Evolutionary conservation across 2,888 invertebrate species (phyloP), one percentile per base, ranked within the genome.

Genomic region (Heliconius ethilla): DNA sequence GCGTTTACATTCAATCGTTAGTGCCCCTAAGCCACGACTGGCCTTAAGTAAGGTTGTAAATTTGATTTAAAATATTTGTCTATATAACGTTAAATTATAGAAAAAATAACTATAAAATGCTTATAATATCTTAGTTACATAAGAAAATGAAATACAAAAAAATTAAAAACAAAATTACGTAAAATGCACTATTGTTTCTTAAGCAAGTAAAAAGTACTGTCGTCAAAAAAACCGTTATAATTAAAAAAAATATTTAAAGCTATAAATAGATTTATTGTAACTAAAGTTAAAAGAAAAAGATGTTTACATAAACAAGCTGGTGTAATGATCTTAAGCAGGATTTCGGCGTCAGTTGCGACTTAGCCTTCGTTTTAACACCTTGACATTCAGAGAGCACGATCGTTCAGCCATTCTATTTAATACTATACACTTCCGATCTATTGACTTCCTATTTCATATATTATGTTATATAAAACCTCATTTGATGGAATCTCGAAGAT

Each of bases 341-440:
- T 84, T 83, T 83, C 77, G 83, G 83, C 66, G 79, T 79, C 78
- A 75, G 66, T 78, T 82, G 81, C 80, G 78, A 78, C 80, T 80
- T 80, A 84, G 83, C 87, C 88, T 92, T 90, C 91, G 87, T 84
- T 74, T 78, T 78, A 82, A 82, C 84, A 84, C 94, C 94, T 94
- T 94, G 94, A 93, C 94, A 93, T 94, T 93, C 92, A 91, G 85
- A 82, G 84, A 87, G 89, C 90, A 88, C 89, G 91, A 88, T 86
- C 88, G 85, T 86, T 89, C 88, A 89, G 89, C 87, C 90, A 90
- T 91, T 93, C 89, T 87, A 91, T 90, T 92, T 93, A 90, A 88
- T 89, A 88, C 85, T 84, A 83, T 84, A 85, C 86, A 92, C 92
- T 94, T 94, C 93, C 94, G 93, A 92, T 89, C 86, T 85, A 83